Evolutionary conservation across 1,140 invertebrate genomes (phyloP), one percentile per base, ranked within the genome.

Genomic region (Neoseiulus cucumeris): DNA sequence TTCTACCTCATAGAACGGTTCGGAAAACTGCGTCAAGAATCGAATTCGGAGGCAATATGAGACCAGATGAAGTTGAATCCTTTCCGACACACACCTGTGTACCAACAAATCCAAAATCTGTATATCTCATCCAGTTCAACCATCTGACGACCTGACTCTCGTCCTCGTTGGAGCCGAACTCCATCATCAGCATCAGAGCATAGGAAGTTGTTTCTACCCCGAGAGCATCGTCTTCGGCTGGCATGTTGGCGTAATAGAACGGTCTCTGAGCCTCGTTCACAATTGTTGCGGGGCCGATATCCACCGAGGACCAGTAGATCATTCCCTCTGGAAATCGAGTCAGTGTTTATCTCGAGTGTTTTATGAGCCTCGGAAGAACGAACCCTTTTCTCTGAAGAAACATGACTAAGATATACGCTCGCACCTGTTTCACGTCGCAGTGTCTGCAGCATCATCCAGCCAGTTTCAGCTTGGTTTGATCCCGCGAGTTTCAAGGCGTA

Each of bases 131-230:
- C 2, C 77, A 76, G 69, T 80, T 80, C 2, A 84, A 71, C 81
- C 82, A 83, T 44, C 74, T 72, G 65, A 83, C 82, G 66, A 82
- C 80, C 44, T 75, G 69, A 68, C 42, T 30, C 64, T 69, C 68
- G 28, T 66, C 64, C 17, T 74, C 74, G 29, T 79, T 69, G 1
- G 78, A 79, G 42, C 79, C 77, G 12, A 75, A 69, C 1, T 73
- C 70, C 12, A 79, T 71, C 64, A 81, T 79, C 0, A 78, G 76
- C 65, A 83, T 71, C 2, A 84, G 72, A 2, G 80, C 82, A 71
- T 82, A 83, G 0, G 81, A 75, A 2, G 82, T 82, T 0, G 80
- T 75, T 71, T 82, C 81, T 0, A 82, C 75, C 2, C 78, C 78
- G 12, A 76, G 66, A 2, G 78, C 75, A 66, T 80, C 77, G 44